Percentiles rank a stretch among this genome's conserved stretches.
Evolutionary conservation across 2,888 invertebrate genomes (phyloP).

Genomic region (Orchesellides sinensis): DNA sequence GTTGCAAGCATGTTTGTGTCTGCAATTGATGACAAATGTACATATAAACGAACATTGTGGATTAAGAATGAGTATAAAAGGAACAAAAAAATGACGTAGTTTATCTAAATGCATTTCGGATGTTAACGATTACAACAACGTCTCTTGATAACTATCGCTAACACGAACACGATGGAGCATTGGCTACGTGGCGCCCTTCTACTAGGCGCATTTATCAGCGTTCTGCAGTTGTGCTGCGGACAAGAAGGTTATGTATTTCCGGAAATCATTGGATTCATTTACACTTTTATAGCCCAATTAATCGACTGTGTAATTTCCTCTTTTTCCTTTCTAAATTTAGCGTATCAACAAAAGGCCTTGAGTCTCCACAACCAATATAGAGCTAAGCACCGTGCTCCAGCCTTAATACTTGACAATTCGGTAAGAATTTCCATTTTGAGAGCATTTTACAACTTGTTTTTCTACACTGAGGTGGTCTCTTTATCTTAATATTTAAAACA

Average conservation of each 20-base stretch:
- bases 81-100: too few species aligned
- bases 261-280: slow-evolving; percentile 43
- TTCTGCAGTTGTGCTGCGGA: slow-evolving; percentile 25
- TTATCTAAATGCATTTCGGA: slow-evolving; percentile 3
- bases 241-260: slow-evolving; percentile 49
- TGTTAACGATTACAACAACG: slow-evolving; percentile 35
- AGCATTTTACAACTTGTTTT: background rate
- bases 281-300: slow-evolving; percentile 53
- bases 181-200: slow-evolving; percentile 10
- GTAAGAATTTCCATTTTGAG: slow-evolving; percentile 18
- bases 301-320: slow-evolving; percentile 44
- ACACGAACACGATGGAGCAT: slow-evolving; percentile 10
- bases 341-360: slow-evolving; percentile 31
- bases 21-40: too few species aligned
- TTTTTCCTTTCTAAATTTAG: slow-evolving; percentile 11
- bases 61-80: too few species aligned
- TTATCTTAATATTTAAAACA: too few species aligned
- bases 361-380: slow-evolving; percentile 35
- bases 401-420: slow-evolving; percentile 26
- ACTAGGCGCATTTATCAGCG: slow-evolving; percentile 19
- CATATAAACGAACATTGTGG: too few species aligned
- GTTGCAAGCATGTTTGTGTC: too few species aligned
- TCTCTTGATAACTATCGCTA: slow-evolving; percentile 7
- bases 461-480: background rate
- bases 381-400: slow-evolving; percentile 18